phyloP scores from a whole-genome alignment of 2,888 invertebrate species.

The Camponotus fellah region DNA sequence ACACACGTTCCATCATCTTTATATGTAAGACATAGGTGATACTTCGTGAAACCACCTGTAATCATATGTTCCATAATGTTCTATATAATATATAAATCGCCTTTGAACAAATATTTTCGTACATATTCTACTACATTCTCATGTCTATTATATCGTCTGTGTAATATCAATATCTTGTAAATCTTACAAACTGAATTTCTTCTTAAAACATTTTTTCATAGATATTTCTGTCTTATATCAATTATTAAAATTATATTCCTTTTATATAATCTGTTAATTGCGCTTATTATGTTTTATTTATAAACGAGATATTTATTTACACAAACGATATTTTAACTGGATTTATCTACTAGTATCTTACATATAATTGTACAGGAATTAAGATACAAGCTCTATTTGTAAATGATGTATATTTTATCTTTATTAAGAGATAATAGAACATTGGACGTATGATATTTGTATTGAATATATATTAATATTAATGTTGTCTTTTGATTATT shows the following conservation, averaged over 20 bases:
- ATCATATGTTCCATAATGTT: background rate
- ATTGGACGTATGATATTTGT: background rate
- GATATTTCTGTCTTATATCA: background rate
- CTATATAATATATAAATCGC: background rate
- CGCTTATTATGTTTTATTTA: background rate
- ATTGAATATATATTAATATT: background rate
- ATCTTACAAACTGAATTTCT: background rate
- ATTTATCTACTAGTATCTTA: background rate
- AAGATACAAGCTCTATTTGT: background rate
- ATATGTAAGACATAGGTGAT: background rate
- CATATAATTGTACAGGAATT: background rate
- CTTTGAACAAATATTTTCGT: background rate
- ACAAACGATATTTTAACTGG: background rate
- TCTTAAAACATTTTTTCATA: background rate
- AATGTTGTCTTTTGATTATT: slow-evolving; percentile 16
- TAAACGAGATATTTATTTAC: background rate
- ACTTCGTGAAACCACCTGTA: background rate
- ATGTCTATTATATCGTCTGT: background rate
- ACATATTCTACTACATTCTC: background rate
- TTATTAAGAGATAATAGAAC: background rate
- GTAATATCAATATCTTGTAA: background rate
- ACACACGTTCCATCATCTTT: background rate
- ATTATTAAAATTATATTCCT: background rate
- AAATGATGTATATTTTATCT: slow-evolving; percentile 12
- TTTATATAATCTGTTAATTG: background rate